Percentiles rank a stretch among this genome's conserved stretches.
These are phyloP conservation scores for Prunella himalayana DNA, from an alignment of 2,113 vertebrate species.

Conservation along the genomic window DNA sequence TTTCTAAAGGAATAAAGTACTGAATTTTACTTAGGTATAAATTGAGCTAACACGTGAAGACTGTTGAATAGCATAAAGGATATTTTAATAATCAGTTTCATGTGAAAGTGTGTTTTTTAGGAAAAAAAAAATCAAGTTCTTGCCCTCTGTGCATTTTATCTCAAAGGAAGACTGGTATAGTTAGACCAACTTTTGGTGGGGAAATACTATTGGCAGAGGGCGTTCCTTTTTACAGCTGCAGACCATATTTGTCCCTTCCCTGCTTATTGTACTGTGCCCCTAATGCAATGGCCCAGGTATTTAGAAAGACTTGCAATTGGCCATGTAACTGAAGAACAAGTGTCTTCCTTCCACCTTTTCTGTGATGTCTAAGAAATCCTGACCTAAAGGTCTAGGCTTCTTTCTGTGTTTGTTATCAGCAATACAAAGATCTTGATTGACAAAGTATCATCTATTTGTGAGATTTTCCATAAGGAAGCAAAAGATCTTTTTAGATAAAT, in stretches of 20 bases:
- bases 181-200: neutral
- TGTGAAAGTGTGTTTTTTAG: neutral
- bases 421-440: neutral
- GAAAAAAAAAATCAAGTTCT: neutral
- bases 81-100: neutral
- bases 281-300: neutral
- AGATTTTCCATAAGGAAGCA: neutral
- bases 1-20: neutral
- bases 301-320: neutral
- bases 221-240: neutral
- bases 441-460: neutral
- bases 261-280: neutral
- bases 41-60: neutral
- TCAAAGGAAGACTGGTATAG: neutral
- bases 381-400: neutral
- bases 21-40: neutral
- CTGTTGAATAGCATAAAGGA: neutral
- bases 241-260: neutral
- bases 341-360: neutral
- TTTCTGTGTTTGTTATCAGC: neutral
- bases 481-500: neutral
- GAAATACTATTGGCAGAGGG: neutral
- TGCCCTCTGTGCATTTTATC: neutral
- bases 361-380: neutral
- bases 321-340: neutral